Conservation (phyloP, 2,797 vertebrate species). For the Synaphobranchus kaupii region DNA sequence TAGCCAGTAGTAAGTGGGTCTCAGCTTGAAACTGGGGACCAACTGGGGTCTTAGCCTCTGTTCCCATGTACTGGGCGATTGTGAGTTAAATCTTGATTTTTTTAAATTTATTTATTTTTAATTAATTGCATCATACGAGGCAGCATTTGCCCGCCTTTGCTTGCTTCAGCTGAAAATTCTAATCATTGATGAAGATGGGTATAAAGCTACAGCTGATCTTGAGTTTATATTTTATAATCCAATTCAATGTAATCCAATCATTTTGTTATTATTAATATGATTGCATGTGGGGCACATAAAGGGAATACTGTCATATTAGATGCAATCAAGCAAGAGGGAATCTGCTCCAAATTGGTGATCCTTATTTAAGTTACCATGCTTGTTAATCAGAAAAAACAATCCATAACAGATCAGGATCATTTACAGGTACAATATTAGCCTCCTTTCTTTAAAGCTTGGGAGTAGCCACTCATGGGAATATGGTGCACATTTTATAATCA, state of each 20-base stretch:
- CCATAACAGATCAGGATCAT: not conserved
- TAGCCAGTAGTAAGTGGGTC: not conserved
- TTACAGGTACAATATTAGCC: not conserved
- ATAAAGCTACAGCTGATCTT: not conserved
- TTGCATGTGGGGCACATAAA: not conserved
- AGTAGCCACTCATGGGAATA: not conserved
- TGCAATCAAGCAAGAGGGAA: constrained; percentile 2
- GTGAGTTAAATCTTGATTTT: not conserved
- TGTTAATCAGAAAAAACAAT: not conserved
- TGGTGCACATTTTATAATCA: constrained; percentile 4
- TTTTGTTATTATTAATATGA: not conserved
- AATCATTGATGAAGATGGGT: not conserved
- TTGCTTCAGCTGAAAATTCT: not conserved
- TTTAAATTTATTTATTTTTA: not conserved
- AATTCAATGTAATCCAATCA: not conserved
- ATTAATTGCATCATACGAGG: not conserved
- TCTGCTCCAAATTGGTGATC: constrained; percentile 1
- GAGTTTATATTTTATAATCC: not conserved
- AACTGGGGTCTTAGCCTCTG: not conserved
- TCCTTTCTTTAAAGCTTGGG: not conserved
- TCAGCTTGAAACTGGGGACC: not conserved
- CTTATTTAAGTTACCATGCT: not conserved
- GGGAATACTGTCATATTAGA: not conserved
- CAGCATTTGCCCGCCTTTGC: not conserved
- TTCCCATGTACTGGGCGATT: too few species aligned